Conservation (phyloP, 92 coral and sea anemone genomes). For the Umimayanthus chanpuru region DNA sequence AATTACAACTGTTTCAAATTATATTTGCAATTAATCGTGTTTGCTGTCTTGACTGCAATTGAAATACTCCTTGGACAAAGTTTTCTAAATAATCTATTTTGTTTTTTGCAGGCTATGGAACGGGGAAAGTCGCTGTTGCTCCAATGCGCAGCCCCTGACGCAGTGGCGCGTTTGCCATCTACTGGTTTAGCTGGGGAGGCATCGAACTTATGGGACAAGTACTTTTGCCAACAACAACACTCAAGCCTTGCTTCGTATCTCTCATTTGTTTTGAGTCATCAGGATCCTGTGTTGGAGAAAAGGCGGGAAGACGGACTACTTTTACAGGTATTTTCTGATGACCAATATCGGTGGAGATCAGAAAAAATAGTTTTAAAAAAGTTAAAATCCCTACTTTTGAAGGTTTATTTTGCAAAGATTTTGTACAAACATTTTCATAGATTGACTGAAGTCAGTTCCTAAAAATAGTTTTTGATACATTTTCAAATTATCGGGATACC, state of each 20-base stretch:
- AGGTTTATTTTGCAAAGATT: too few relatives aligned
- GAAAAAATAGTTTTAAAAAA: too few relatives aligned
- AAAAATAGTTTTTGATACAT: too few relatives aligned
- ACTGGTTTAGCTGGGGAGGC: conserved; percentile 62
- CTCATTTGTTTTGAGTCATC: conserved; percentile 25
- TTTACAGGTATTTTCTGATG: conserved; percentile 46
- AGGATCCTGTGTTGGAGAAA: conserved; percentile 16
- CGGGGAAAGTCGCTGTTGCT: conserved; percentile 60
- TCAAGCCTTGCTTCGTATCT: conserved; percentile 70
- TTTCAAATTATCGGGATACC: too few relatives aligned
- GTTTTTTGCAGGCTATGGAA: conserved; percentile 51
- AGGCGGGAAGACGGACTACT: conserved; percentile 57
- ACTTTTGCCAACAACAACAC: conserved; percentile 75
- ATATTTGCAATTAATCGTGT: too few relatives aligned
- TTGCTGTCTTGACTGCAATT: not conserved
- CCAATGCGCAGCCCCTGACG: conserved; percentile 85
- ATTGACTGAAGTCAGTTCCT: too few relatives aligned
- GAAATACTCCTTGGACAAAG: too few relatives aligned
- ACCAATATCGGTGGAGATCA: not conserved
- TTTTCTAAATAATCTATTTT: not conserved
- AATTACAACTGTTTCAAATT: too few relatives aligned
- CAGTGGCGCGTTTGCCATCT: conserved; percentile 72
- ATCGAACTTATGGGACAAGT: conserved; percentile 43
- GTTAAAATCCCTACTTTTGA: too few relatives aligned
- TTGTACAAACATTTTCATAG: too few relatives aligned